Conservation (phyloP, 2,888 invertebrate genomes). For the Perizoma affinitatum region DNA sequence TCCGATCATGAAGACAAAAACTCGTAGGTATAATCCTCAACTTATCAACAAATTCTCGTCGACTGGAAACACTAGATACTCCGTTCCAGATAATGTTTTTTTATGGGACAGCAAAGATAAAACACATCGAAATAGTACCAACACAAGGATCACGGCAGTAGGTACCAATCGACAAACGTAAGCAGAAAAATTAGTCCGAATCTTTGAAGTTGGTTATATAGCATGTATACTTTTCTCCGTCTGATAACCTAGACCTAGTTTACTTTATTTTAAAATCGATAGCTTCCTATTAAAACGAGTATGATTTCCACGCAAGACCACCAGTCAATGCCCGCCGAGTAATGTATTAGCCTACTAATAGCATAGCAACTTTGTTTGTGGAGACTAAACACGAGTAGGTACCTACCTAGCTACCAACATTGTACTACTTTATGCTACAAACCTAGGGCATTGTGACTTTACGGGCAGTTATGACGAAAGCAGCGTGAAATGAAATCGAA, state of each 20-base stretch:
- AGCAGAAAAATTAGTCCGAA: no score
- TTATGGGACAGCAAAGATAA: no score
- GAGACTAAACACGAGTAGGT: slow-evolving; percentile 2
- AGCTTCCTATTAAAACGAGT: slow-evolving; percentile 8
- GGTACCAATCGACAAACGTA: no score
- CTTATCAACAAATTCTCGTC: no score
- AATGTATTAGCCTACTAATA: slow-evolving; percentile 37
- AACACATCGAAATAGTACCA: no score
- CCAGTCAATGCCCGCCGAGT: slow-evolving; percentile 37
- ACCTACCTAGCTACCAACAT: background rate
- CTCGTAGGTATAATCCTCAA: no score
- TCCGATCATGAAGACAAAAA: no score
- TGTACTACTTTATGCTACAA: slow-evolving; percentile 6
- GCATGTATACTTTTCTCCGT: slow-evolving; percentile 12
- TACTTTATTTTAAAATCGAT: slow-evolving; percentile 20
- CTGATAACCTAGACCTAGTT: slow-evolving; percentile 30
- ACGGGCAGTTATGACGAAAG: background rate
- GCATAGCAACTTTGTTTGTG: slow-evolving; percentile 41
- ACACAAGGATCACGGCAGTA: no score
- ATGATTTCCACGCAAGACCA: slow-evolving; percentile 22
- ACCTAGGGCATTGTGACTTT: slow-evolving; percentile 13
- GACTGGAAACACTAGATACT: no score
- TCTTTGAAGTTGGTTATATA: no score
- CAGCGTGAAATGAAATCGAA: background rate
- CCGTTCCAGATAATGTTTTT: no score